Percentiles rank a stretch among this genome's conserved stretches.
phyloP scores from a whole-genome alignment of 2,797 vertebrate species.

The Danio choprae region DNA sequence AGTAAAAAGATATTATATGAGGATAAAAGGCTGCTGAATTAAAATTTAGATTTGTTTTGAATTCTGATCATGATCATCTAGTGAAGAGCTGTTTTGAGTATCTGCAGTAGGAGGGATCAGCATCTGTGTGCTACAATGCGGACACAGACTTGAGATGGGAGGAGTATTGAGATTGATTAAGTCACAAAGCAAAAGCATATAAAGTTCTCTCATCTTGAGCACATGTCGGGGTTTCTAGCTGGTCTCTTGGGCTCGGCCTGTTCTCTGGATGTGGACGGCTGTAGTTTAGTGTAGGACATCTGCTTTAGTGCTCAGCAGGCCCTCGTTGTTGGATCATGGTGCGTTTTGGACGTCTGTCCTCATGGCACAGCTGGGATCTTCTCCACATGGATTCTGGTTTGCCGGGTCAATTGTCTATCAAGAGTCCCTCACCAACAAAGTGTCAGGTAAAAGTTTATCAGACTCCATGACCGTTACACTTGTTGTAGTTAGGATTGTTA shows the following conservation, averaged over 20 bases:
- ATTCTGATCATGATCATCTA: too few species aligned
- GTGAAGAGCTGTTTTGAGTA: neutral
- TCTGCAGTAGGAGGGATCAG: slow-evolving; percentile 7
- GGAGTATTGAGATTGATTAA: slow-evolving; percentile 25
- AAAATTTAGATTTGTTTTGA: too few species aligned
- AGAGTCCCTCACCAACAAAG: neutral
- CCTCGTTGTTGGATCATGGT: slow-evolving; percentile 66
- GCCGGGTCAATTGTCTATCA: slow-evolving; percentile 54
- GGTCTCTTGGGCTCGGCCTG: neutral
- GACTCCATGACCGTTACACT: neutral
- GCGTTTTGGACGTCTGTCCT: slow-evolving; percentile 73
- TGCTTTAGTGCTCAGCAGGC: neutral
- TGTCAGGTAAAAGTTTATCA: slow-evolving; percentile 70
- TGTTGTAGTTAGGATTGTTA: too few species aligned
- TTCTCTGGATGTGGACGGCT: slow-evolving; percentile 28
- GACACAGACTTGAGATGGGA: slow-evolving; percentile 36
- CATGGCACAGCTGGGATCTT: slow-evolving; percentile 82
- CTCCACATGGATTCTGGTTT: slow-evolving; percentile 70
- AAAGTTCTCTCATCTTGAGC: slow-evolving; percentile 14
- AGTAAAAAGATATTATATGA: too few species aligned
- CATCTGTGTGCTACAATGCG: slow-evolving; percentile 13
- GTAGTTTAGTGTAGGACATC: neutral
- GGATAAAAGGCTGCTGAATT: too few species aligned
- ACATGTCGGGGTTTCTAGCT: slow-evolving; percentile 10
- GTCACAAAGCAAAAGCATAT: slow-evolving; percentile 7